Base-by-base conservation (phyloP, 2,113 vertebrate species). In the Etheostoma spectabile region DNA sequence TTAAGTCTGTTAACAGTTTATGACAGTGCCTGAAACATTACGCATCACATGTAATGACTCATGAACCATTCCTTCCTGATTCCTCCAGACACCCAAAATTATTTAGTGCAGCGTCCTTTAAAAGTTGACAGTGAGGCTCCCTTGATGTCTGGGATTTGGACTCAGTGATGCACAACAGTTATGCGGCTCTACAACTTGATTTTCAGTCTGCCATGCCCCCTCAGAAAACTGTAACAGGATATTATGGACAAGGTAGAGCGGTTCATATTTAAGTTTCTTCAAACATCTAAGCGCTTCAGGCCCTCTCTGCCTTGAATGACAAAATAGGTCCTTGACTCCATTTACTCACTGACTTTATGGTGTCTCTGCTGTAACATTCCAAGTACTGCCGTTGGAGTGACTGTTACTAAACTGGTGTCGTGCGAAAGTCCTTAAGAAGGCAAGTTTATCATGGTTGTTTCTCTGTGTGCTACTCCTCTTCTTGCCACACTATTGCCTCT, bases 1-100 rank as follows among this genome's bases (percentile, higher is more conserved):
- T 93, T 90, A 90, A 92, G 80, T 84, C 68, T 64, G 80, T 89
- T 91, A 88, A 90, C 71, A 33, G 80, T 73, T 85, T 87, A 86
- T 80, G 84, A 91, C 88, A 73, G 71, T 59, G 75, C 53, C 79
- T 80, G 74, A 83, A 87, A 85, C 89, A 75, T 65, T 64, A 62
- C 22, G 49, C 74, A 35, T 84, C 61, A 35, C 73, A 79, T 85
- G 83, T 73, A 76, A 85, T 88, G 85, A 90, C 46, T 89, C 77
- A 82, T 79, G 57, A 82, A 61, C 30, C 49, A 15, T 60, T 77
- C 76, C 76, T 61, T 70, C 72, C 33, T 33, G 87, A 82, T 89
- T 91, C 79, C 81, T 82, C 74, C 66, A 80, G 82, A 89, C 79
- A 65, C 51, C 59, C 16, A 30, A 33, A 61, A 86, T 82, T 81